phyloP scores from a whole-genome alignment of 2,113 vertebrate genomes.

The Todiramphus saurophagus region DNA sequence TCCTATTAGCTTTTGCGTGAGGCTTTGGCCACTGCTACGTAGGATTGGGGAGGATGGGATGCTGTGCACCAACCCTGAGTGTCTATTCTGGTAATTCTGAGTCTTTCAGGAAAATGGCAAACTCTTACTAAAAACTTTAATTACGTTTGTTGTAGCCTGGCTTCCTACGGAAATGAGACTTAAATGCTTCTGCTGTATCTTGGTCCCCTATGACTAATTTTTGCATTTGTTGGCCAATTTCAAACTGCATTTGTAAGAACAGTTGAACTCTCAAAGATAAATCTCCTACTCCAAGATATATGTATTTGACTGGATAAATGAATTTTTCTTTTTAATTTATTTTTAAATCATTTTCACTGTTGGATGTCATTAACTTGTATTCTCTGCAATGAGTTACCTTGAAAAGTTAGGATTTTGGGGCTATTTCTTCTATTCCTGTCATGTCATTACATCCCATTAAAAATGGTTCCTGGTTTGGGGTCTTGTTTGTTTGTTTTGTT shows the following conservation, averaged over 20 bases:
- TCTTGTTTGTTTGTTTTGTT: background rate
- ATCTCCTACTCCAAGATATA: background rate
- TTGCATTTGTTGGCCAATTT: background rate
- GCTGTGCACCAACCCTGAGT: background rate
- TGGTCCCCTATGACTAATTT: background rate
- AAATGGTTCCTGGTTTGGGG: background rate
- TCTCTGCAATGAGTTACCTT: background rate
- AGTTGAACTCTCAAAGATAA: background rate
- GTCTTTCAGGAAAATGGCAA: background rate
- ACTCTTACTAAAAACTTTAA: background rate
- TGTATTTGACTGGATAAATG: background rate
- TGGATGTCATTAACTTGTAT: background rate
- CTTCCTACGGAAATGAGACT: background rate
- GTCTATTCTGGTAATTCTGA: background rate
- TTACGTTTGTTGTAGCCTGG: constrained; percentile 1
- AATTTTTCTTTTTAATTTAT: background rate
- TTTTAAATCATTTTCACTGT: background rate
- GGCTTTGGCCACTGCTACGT: background rate
- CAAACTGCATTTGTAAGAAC: background rate
- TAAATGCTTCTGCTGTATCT: background rate
- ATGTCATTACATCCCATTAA: background rate
- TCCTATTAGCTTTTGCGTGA: background rate
- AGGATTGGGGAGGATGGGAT: background rate
- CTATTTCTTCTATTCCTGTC: background rate
- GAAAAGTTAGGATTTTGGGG: background rate